Evolutionary conservation across 2,797 vertebrate genomes (phyloP).

Genomic region (Anabas testudineus): DNA sequence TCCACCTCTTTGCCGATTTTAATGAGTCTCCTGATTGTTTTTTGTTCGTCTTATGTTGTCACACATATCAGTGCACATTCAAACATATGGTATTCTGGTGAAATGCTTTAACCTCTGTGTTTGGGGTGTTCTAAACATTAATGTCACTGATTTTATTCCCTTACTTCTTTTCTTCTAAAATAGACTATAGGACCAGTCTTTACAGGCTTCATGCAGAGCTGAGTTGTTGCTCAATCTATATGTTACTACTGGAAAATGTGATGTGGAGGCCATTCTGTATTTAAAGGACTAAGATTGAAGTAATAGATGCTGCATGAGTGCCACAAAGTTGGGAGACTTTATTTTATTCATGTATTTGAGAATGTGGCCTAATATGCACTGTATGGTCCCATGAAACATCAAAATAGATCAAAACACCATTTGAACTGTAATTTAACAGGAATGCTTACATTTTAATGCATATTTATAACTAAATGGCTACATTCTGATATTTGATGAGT

Average conservation of each 20-base stretch:
- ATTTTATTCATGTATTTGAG: conserved; percentile 24
- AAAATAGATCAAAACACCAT: no score
- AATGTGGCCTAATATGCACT: not conserved
- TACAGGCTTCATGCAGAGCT: not conserved
- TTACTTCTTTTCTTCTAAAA: no score
- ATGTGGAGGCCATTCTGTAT: not conserved
- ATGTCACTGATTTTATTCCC: no score
- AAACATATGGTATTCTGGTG: no score
- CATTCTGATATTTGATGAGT: conserved; percentile 9
- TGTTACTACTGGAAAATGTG: not conserved
- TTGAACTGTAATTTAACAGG: no score
- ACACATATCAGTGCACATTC: not conserved
- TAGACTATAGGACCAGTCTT: not conserved
- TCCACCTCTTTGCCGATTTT: not conserved
- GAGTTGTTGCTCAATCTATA: not conserved
- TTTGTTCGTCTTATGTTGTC: not conserved
- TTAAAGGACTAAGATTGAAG: not conserved
- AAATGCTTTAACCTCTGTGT: no score
- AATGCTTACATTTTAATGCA: no score
- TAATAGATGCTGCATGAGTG: not conserved
- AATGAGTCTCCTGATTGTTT: no score
- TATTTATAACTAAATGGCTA: not conserved
- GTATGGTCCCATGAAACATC: no score
- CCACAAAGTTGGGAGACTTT: not conserved
- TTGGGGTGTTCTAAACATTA: no score